Evolutionary conservation across 1,140 invertebrate species (phyloP), one percentile per base, ranked within the genome.

Genomic region (Bombus breviceps): DNA sequence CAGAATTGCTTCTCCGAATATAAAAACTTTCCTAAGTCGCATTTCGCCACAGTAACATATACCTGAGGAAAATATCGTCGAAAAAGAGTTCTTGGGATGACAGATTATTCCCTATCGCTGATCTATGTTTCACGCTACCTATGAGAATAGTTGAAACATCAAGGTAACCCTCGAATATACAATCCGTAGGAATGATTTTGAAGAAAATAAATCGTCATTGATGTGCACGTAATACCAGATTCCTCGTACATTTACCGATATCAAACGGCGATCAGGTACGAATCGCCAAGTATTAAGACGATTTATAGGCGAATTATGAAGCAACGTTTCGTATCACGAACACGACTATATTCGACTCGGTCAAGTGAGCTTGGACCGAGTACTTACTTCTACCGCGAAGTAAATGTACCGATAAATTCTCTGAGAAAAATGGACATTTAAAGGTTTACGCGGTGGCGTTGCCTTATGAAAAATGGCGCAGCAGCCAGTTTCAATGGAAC

Each of bases 261-360:
- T 88, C 74, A 59, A 69, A 66, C 79, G 37, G 9, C 57, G n/a
- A 75, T 18, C 59, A 39, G 62, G 76, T 68, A 73, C 79, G 64
- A 88, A 74, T 86, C 85, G 82, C 47, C 37, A 59, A 83, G 57
- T 81, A 64, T 81, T 73, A 62, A 75, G 81, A 57, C 87, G 81
- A 91, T 91, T 91, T 91, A 91, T 91, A 82, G 89, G 41, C 37
- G 81, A 85, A 90, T 90, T 91, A 90, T 85, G 81, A 88, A 75
- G 74, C 72, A 83, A 71, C 68, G 85, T 90, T 88, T 84, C 84
- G 59, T 88, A 86, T 85, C 79, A 62, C 74, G 64, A 18, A 72
- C 71, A 83, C 80, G 66, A 69, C n/a, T 80, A 80, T 80, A 80
- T 89, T 82, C 73, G 66, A 86, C 66, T 82, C 83, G 88, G 76